phyloP scores from a whole-genome alignment of 2,113 vertebrate genomes.

The Aldabrachelys gigantea region DNA sequence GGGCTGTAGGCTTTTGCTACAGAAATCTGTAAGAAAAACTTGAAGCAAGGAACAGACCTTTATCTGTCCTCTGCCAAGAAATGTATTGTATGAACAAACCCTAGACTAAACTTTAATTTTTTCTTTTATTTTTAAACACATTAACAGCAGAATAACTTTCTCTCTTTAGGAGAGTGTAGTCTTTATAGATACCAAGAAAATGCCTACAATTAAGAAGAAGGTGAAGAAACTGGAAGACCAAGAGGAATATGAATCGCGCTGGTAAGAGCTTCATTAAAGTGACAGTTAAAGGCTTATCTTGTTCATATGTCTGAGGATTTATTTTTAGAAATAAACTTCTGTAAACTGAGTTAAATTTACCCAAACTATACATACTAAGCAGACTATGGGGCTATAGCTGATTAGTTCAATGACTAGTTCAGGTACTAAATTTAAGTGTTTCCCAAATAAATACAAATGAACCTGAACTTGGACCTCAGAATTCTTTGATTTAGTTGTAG shows the following conservation, averaged over 20 bases:
- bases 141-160: not conserved
- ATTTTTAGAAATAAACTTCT: not conserved
- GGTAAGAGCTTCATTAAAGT: slow-evolving; percentile 80
- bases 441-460: not conserved
- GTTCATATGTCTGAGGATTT: not conserved
- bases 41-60: not conserved
- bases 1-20: not conserved
- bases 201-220: slow-evolving; percentile 97
- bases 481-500: not conserved
- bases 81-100: not conserved
- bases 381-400: not conserved
- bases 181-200: slow-evolving; percentile 97
- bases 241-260: slow-evolving; percentile 92
- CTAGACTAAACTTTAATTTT: not conserved
- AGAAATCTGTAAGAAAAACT: not conserved
- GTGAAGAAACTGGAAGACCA: slow-evolving; percentile 97
- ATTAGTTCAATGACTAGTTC: too few relatives aligned
- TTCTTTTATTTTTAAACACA: not conserved
- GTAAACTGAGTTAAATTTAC: not conserved
- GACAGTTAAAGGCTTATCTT: not conserved
- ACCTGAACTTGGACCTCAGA: not conserved
- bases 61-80: not conserved
- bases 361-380: too few relatives aligned
- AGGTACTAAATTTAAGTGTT: too few relatives aligned
- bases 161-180: slow-evolving; percentile 88